Conservation (phyloP, 2,113 vertebrate genomes). For the Monarcha castaneiventris region DNA sequence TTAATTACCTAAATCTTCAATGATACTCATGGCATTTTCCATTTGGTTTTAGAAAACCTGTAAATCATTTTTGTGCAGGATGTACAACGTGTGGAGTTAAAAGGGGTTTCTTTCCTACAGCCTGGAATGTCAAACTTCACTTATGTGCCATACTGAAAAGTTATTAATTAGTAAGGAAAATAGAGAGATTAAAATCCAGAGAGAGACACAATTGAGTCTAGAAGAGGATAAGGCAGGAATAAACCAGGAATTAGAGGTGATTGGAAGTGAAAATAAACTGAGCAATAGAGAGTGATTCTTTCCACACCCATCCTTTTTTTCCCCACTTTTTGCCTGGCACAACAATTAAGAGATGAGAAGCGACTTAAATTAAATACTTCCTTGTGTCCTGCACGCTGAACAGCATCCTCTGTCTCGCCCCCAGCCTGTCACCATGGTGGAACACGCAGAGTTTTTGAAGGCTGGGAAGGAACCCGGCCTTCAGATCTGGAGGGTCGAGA, state of each 20-base stretch:
- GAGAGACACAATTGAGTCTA: neutral
- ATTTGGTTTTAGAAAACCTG: neutral
- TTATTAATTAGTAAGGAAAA: neutral
- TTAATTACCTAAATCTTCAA: neutral
- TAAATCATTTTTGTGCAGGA: neutral
- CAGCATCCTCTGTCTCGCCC: neutral
- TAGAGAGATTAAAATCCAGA: neutral
- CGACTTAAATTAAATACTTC: neutral
- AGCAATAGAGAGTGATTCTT: neutral
- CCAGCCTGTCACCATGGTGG: conserved; percentile 84
- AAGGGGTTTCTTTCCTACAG: neutral
- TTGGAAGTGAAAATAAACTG: neutral
- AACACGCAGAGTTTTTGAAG: conserved; percentile 88
- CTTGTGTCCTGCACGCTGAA: neutral
- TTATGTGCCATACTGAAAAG: neutral
- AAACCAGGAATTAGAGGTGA: neutral
- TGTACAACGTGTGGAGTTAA: neutral
- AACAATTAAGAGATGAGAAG: neutral
- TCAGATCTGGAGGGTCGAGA: conserved; percentile 96
- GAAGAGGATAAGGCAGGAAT: neutral
- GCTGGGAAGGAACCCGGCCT: conserved; percentile 89
- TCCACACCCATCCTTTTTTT: no score
- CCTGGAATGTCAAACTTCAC: neutral
- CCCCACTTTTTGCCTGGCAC: neutral
- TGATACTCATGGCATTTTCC: neutral